A percentile compares a stretch with the other conserved stretches of the same genome.
phyloP scores from a whole-genome alignment of 2,888 invertebrate species.

The Oasisia sp. region DNA sequence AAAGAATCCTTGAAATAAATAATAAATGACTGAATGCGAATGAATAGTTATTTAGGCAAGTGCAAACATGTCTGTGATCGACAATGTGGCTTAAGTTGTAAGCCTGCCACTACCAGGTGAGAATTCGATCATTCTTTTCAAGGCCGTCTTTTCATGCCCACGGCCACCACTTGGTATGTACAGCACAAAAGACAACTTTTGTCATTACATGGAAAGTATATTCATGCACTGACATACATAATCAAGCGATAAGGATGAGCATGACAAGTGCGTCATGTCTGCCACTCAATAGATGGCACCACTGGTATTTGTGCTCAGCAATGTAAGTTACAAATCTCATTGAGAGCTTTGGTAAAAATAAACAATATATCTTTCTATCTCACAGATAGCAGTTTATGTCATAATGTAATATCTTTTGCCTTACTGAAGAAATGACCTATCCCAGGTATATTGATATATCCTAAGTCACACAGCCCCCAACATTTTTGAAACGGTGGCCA shows the following conservation, averaged over 20 bases:
- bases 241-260: too few relatives aligned
- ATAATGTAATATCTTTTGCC: background rate
- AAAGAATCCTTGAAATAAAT: background rate
- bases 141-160: background rate
- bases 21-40: background rate
- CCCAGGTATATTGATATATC: too few relatives aligned
- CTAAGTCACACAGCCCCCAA: too few relatives aligned
- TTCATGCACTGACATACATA: too few relatives aligned
- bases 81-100: background rate
- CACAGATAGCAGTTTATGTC: background rate
- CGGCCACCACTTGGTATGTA: background rate
- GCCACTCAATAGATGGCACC: too few relatives aligned
- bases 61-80: background rate
- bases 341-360: background rate
- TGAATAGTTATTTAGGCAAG: background rate
- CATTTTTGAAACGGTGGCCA: too few relatives aligned
- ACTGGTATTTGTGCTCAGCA: background rate
- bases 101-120: background rate
- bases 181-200: background rate
- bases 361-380: background rate
- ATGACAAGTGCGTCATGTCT: too few relatives aligned
- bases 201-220: too few relatives aligned
- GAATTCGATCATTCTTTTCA: background rate
- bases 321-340: background rate
- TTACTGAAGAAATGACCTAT: background rate